Percentiles rank a stretch among this genome's conserved stretches.
phyloP scores from a whole-genome alignment of 2,113 vertebrate genomes.

The Phodopus roborovskii region DNA sequence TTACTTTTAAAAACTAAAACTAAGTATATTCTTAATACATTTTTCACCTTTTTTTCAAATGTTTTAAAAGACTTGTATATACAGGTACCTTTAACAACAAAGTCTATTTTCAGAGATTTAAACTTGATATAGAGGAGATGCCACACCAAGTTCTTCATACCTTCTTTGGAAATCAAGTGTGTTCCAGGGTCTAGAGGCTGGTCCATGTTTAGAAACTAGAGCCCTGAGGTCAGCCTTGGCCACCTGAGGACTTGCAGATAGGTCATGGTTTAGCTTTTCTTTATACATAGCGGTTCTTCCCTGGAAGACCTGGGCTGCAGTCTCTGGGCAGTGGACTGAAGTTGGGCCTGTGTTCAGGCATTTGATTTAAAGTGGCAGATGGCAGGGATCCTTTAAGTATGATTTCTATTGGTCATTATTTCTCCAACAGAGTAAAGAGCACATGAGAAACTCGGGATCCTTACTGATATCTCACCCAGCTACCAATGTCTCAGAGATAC shows the following conservation, averaged over 20 bases:
- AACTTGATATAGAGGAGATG: constrained; percentile 17
- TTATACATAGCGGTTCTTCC: not conserved
- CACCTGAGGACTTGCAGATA: not conserved
- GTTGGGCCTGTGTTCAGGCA: not conserved
- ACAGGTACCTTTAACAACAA: constrained; percentile 43
- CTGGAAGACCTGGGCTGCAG: not conserved
- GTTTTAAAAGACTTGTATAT: constrained; percentile 45
- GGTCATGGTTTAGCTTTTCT: not conserved
- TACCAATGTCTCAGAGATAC: not conserved
- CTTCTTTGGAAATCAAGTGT: constrained; percentile 31
- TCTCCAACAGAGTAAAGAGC: constrained; percentile 14
- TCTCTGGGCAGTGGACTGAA: not conserved
- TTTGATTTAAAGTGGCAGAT: not conserved
- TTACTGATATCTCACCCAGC: not conserved
- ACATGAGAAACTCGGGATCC: not conserved
- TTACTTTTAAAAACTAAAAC: constrained; percentile 47
- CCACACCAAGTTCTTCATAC: not conserved
- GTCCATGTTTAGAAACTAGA: not conserved
- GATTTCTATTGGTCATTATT: constrained; percentile 19
- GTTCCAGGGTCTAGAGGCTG: constrained; percentile 2
- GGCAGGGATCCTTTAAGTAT: not conserved
- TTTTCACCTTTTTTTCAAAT: constrained; percentile 50
- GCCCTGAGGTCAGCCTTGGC: not conserved
- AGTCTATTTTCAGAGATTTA: constrained; percentile 19
- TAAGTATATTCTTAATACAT: constrained; percentile 41